Conservation (phyloP, 2,113 vertebrate species). For the Prietella phreatophila region DNA sequence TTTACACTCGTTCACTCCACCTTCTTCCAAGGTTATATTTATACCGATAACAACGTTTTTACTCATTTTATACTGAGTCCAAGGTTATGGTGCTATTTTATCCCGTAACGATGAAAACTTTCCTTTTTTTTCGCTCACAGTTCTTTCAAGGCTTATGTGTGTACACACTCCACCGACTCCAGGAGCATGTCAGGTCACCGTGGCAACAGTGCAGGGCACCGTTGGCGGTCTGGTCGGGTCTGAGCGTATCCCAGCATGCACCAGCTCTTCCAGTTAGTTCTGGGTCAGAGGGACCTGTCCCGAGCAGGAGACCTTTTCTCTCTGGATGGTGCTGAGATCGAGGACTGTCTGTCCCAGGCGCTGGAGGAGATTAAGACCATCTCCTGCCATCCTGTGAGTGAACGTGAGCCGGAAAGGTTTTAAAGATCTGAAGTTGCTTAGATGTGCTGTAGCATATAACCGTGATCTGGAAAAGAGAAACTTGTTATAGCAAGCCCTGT, state of each 20-base stretch:
- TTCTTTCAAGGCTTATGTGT: conserved; percentile 32
- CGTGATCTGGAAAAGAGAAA: background rate
- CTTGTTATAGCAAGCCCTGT: background rate
- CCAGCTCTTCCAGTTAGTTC: conserved; percentile 86
- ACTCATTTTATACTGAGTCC: background rate
- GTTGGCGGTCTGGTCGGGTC: conserved; percentile 6
- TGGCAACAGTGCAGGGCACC: conserved; percentile 39
- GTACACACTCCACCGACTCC: conserved; percentile 22
- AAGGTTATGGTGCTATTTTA: background rate
- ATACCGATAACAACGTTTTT: background rate
- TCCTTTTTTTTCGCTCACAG: too few species aligned
- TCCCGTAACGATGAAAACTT: too few species aligned
- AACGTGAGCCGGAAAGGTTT: background rate
- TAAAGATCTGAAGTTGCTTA: background rate
- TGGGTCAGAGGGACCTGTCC: conserved; percentile 91
- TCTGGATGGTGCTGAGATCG: conserved; percentile 87
- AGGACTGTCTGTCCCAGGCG: conserved; percentile 88
- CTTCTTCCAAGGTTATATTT: background rate
- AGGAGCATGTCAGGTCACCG: conserved; percentile 49
- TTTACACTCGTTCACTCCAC: background rate
- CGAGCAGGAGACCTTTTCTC: conserved; percentile 94
- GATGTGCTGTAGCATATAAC: background rate
- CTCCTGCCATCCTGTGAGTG: conserved; percentile 87
- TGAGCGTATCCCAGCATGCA: conserved; percentile 78
- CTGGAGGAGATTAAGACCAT: conserved; percentile 91